These are phyloP conservation scores for Melieria picta DNA, from an alignment of 2,888 invertebrate species.

Conservation along the genomic window DNA sequence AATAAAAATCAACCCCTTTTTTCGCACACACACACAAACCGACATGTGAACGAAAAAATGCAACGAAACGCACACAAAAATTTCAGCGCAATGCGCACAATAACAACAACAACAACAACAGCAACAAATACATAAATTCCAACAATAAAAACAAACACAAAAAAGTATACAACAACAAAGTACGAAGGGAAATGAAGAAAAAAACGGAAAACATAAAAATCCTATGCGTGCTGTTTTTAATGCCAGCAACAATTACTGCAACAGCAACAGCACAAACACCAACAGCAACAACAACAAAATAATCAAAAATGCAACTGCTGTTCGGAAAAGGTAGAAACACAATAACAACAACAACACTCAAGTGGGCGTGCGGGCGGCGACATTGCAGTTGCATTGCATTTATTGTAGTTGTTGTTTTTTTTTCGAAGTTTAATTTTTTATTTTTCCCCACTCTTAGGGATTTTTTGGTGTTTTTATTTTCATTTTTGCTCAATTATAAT, in stretches of 20 bases:
- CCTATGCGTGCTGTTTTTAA: conserved; percentile 19
- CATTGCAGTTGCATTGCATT: conserved; percentile 60
- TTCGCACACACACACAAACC: conserved; percentile 5
- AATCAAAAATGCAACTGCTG: conserved; percentile 18
- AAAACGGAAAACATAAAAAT: conserved; percentile 24
- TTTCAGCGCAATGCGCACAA: conserved; percentile 24
- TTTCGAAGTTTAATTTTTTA: conserved; percentile 23
- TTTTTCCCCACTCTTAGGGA: conserved; percentile 30
- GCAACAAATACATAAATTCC: neutral
- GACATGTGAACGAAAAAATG: neutral
- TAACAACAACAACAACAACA: conserved; percentile 23
- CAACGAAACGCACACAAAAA: conserved; percentile 29
- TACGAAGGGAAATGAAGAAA: neutral
- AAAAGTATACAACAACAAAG: neutral
- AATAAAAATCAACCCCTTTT: conserved; percentile 55
- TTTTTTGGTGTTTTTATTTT: conserved; percentile 42
- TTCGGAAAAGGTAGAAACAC: conserved; percentile 50
- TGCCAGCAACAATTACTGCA: neutral
- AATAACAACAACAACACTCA: neutral
- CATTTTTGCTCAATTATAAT: conserved; percentile 34
- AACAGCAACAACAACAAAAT: conserved; percentile 22
- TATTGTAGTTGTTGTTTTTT: conserved; percentile 22
- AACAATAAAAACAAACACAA: conserved; percentile 8
- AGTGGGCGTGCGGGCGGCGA: conserved; percentile 45
- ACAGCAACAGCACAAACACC: conserved; percentile 27